phyloP scores from a whole-genome alignment of 2,888 invertebrate genomes.

The Drosophila lacicola region DNA sequence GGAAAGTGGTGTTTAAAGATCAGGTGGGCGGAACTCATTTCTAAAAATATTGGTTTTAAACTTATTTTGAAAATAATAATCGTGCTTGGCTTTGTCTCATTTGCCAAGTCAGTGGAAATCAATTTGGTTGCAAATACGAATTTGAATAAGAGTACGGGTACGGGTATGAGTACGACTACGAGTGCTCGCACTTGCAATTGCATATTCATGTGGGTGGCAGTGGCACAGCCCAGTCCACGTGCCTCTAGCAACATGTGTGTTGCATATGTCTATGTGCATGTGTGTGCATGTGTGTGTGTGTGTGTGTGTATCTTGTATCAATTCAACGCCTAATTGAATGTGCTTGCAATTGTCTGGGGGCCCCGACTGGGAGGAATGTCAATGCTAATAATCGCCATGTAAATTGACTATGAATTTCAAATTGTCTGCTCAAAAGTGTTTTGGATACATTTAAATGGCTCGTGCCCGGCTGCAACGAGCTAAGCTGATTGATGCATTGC shows the following conservation, averaged over 20 bases:
- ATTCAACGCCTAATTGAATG: constrained; percentile 76
- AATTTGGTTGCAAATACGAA: constrained; percentile 43
- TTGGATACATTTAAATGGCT: constrained; percentile 35
- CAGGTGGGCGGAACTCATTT: no score
- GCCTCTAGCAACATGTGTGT: constrained; percentile 6
- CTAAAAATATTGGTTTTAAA: no score
- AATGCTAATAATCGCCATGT: constrained; percentile 79
- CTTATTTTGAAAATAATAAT: no score
- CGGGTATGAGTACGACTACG: background rate
- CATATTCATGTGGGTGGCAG: constrained; percentile 51
- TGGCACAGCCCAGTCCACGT: background rate
- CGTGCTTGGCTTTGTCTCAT: constrained; percentile 19
- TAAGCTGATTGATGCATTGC: constrained; percentile 43
- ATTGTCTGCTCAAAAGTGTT: constrained; percentile 45
- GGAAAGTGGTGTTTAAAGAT: no score
- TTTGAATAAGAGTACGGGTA: background rate
- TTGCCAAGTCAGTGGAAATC: constrained; percentile 29
- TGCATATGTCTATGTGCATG: constrained; percentile 1
- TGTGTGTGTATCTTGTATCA: constrained; percentile 43
- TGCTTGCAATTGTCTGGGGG: constrained; percentile 73
- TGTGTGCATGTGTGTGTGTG: constrained; percentile 9
- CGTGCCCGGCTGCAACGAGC: constrained; percentile 33
- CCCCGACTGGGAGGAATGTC: constrained; percentile 69
- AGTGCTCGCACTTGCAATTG: constrained; percentile 29
- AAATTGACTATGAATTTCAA: constrained; percentile 76